Evolutionary conservation across 2,888 invertebrate species (phyloP).

Genomic region (Chymomyza fuscimana): DNA sequence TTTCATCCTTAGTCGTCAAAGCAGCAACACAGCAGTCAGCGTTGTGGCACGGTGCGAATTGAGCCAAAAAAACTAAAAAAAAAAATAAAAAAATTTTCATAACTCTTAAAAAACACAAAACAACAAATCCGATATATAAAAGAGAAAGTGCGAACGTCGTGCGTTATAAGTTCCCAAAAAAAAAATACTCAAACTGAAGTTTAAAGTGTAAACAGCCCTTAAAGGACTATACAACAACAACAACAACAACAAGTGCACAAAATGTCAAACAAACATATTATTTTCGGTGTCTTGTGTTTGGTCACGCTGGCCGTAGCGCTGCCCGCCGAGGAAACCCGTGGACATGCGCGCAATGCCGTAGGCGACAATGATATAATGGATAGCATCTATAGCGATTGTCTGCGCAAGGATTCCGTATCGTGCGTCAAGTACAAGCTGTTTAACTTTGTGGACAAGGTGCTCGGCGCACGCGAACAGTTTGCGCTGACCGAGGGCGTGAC

Average conservation of each 20-base stretch:
- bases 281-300: slow-evolving; percentile 81
- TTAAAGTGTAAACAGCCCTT: slow-evolving; percentile 25
- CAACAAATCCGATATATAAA: slow-evolving; percentile 18
- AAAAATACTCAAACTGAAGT: slow-evolving; percentile 35
- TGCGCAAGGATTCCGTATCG: slow-evolving; percentile 90
- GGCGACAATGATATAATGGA: slow-evolving; percentile 89
- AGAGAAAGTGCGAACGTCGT: slow-evolving; percentile 69
- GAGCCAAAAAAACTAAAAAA: slow-evolving; percentile 31
- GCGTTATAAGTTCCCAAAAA: slow-evolving; percentile 38
- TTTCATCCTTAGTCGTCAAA: slow-evolving; percentile 80
- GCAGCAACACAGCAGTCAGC: slow-evolving; percentile 78
- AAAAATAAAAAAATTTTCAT: slow-evolving; percentile 41
- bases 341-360: slow-evolving; percentile 82
- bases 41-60: slow-evolving; percentile 62
- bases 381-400: slow-evolving; percentile 87
- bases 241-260: slow-evolving; percentile 50
- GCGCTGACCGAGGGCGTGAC: slow-evolving; percentile 91
- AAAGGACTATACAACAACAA: slow-evolving; percentile 52
- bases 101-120: slow-evolving; percentile 15
- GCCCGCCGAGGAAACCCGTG: slow-evolving; percentile 86
- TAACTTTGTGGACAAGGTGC: slow-evolving; percentile 91
- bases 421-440: slow-evolving; percentile 93
- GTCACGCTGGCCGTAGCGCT: slow-evolving; percentile 84
- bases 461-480: slow-evolving; percentile 89
- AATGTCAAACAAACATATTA: slow-evolving; percentile 80